These are phyloP conservation scores for Poecile atricapillus DNA, from an alignment of 2,113 vertebrate genomes.

Conservation along the genomic window DNA sequence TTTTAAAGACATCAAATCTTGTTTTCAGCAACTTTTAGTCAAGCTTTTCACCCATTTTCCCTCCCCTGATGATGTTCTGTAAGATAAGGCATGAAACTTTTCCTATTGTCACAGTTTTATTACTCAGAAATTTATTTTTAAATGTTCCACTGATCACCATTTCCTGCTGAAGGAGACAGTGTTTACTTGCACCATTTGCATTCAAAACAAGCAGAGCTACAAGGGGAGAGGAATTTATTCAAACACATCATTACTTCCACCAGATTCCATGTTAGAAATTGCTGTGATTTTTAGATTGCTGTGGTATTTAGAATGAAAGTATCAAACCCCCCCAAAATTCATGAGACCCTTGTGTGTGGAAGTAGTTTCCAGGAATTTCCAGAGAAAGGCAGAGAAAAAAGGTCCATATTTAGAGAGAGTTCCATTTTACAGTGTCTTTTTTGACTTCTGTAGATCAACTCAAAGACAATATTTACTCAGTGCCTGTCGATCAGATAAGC, in stretches of 20 bases:
- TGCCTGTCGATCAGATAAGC: background rate
- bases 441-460: background rate
- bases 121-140: slow-evolving; percentile 35
- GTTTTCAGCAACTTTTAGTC: background rate
- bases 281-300: background rate
- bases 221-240: background rate
- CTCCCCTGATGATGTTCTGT: background rate
- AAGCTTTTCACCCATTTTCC: background rate
- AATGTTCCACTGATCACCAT: slow-evolving; percentile 40
- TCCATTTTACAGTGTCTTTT: background rate
- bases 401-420: background rate
- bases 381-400: background rate
- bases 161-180: slow-evolving; percentile 12
- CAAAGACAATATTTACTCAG: background rate
- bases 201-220: slow-evolving; percentile 5
- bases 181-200: background rate
- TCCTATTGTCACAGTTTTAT: slow-evolving; percentile 15
- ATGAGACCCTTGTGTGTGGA: background rate
- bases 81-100: slow-evolving; percentile 16
- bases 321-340: background rate
- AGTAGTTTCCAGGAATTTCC: background rate
- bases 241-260: background rate
- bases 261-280: background rate
- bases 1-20: background rate
- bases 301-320: background rate